Conservation (phyloP, 2,888 invertebrate species). For the Spatulosminthurus flaviceps region DNA sequence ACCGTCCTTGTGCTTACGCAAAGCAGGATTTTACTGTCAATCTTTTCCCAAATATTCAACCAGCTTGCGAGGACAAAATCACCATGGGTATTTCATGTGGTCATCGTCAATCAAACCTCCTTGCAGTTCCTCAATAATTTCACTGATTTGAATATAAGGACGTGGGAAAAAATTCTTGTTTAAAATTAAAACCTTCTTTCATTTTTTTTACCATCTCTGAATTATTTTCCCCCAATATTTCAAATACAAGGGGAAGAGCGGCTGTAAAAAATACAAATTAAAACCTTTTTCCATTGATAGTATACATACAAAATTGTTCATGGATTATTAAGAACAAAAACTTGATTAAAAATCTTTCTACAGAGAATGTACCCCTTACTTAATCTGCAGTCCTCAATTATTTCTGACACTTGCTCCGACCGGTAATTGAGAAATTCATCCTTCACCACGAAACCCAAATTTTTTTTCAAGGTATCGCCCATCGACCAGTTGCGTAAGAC, state of each 20-base stretch:
- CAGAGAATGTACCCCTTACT: too few relatives aligned
- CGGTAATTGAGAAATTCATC: slow-evolving; percentile 71
- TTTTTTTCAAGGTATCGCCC: slow-evolving; percentile 70
- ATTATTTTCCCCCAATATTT: background rate
- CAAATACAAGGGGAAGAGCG: background rate
- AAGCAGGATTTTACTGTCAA: background rate
- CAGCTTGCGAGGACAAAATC: slow-evolving; percentile 36
- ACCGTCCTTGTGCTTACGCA: slow-evolving; percentile 4
- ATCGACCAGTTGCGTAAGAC: slow-evolving; percentile 71
- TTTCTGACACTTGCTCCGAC: slow-evolving; percentile 71
- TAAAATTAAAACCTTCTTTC: slow-evolving; percentile 4
- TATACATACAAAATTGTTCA: too few relatives aligned
- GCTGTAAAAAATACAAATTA: background rate
- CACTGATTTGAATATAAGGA: background rate
- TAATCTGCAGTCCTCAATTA: slow-evolving; percentile 59
- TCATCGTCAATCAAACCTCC: slow-evolving; percentile 29
- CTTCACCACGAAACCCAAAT: slow-evolving; percentile 70
- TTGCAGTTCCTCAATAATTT: slow-evolving; percentile 19
- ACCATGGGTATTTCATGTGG: slow-evolving; percentile 29
- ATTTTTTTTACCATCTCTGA: background rate
- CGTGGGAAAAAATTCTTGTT: slow-evolving; percentile 9
- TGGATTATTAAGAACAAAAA: too few relatives aligned
- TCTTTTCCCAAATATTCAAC: slow-evolving; percentile 21
- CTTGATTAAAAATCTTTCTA: too few relatives aligned
- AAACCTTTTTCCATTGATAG: too few relatives aligned